Evolutionary conservation across 1,140 invertebrate genomes (phyloP), one percentile per base, ranked within the genome.

Genomic region (Drosophila seguyi): DNA sequence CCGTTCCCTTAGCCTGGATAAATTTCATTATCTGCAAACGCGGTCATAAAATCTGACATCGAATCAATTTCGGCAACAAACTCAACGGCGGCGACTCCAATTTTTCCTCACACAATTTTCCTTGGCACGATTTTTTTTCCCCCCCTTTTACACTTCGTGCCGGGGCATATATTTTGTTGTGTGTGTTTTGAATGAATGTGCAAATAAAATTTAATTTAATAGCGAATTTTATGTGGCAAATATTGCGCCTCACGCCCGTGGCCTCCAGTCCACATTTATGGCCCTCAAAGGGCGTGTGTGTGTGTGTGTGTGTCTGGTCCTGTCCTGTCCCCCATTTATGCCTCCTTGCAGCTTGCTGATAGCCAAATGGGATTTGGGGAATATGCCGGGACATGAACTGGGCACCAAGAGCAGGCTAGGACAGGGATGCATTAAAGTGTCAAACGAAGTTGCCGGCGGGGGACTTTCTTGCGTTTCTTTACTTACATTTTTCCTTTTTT

Each of bases 141-240:
- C 16, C 20, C 3, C 3, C 1, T 22, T 5, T 6, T 42, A 36
- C 34, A 11, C 47, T 45, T 52, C 25, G 52, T 22, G 38, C 56
- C 31, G 53, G 39, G 76, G 71, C 71, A 36, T 78, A 81, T 81
- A 75, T 79, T 86, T 67, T 78, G 4, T 4, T 25, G 25, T 59
- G 56, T 81, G 25, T 50, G 16, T 86, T 79, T 86, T 86, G 79
- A 83, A 83, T 90, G 65, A 90, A 88, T 88, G 80, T 84, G 85
- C 85, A 81, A 88, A 88, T 88, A 88, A 88, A 88, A 88, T 90
- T 88, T 75, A 81, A 88, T 90, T 87, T 87, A 87, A 87, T 84
- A 75, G 78, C 82, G 41, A 68, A 75, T 86, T 86, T 86, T 72
- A 87, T 86, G 82, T 86, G 68, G 69, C 82, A 88, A 88, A 88